phyloP scores from a whole-genome alignment of 2,888 invertebrate species.

The Emmelina monodactyla region DNA sequence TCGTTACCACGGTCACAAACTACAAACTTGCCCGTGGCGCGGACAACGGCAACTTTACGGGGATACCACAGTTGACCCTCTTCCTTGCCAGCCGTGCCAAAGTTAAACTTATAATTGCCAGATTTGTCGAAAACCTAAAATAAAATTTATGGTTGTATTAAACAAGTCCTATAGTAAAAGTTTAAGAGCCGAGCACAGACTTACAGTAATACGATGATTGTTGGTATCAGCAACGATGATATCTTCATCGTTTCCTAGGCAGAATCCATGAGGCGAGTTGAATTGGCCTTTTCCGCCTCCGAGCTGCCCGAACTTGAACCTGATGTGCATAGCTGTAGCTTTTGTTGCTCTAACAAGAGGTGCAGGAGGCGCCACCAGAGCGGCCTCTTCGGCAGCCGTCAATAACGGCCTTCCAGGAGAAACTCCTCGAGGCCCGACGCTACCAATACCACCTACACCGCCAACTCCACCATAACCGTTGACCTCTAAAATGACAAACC shows the following conservation, averaged over 20 bases:
- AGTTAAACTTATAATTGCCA: constrained; percentile 92
- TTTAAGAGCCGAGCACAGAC: too few species aligned
- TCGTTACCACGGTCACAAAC: constrained; percentile 98
- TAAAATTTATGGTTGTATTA: background rate
- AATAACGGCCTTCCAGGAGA: constrained; percentile 54
- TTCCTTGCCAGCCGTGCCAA: constrained; percentile 93
- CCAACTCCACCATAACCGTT: constrained; percentile 54
- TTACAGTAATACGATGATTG: constrained; percentile 92
- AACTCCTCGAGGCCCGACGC: constrained; percentile 59
- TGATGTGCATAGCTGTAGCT: constrained; percentile 85
- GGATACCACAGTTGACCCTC: constrained; percentile 98
- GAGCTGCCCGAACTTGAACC: constrained; percentile 92
- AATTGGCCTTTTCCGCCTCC: constrained; percentile 94
- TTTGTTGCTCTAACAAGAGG: constrained; percentile 72
- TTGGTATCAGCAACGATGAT: constrained; percentile 97
- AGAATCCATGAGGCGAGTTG: constrained; percentile 97
- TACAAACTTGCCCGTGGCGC: constrained; percentile 89
- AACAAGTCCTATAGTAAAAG: too few species aligned
- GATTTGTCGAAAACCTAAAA: constrained; percentile 90
- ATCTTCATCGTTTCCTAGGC: constrained; percentile 92
- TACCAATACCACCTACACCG: constrained; percentile 50
- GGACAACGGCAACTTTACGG: constrained; percentile 92
- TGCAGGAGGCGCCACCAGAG: constrained; percentile 52
- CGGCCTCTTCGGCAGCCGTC: constrained; percentile 53
- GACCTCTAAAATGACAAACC: constrained; percentile 53